phyloP scores from a whole-genome alignment of 2,888 invertebrate genomes.

The Melanostoma scalare region DNA sequence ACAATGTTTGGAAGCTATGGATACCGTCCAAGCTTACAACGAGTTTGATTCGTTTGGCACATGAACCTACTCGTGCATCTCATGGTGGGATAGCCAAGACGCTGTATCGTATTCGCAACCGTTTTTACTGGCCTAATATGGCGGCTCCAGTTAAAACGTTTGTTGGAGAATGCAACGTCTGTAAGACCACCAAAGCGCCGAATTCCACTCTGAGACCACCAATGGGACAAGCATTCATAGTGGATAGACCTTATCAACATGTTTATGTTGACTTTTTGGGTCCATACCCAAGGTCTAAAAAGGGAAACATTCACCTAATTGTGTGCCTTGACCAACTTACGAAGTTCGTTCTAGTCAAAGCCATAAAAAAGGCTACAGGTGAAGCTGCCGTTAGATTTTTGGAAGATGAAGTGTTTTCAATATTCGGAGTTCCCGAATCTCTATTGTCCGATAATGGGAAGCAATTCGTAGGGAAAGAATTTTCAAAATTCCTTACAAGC shows the following conservation, averaged over 20 bases:
- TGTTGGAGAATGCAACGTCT: background rate
- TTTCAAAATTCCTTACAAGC: background rate
- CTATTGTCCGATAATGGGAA: background rate
- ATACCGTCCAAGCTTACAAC: too few species aligned
- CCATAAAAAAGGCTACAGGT: background rate
- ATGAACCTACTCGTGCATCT: too few species aligned
- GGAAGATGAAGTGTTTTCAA: background rate
- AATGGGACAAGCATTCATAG: background rate
- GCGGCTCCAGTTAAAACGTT: background rate
- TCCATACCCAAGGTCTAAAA: background rate
- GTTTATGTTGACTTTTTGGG: background rate
- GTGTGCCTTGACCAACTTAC: conserved; percentile 7
- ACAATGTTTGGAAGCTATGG: too few species aligned
- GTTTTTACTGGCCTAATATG: too few species aligned
- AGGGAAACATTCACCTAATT: background rate
- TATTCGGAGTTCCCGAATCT: conserved; percentile 20
- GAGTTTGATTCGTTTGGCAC: too few species aligned
- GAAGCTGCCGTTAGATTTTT: background rate
- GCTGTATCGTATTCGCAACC: too few species aligned
- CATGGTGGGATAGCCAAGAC: too few species aligned
- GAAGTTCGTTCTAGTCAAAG: background rate
- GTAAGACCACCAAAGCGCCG: conserved; percentile 1
- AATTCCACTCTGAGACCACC: background rate
- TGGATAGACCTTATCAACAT: conserved; percentile 2
- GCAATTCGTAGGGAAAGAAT: background rate